These are phyloP conservation scores for Trypoxylus dichotomus DNA, from an alignment of 1,140 invertebrate genomes.

Conservation along the genomic window DNA sequence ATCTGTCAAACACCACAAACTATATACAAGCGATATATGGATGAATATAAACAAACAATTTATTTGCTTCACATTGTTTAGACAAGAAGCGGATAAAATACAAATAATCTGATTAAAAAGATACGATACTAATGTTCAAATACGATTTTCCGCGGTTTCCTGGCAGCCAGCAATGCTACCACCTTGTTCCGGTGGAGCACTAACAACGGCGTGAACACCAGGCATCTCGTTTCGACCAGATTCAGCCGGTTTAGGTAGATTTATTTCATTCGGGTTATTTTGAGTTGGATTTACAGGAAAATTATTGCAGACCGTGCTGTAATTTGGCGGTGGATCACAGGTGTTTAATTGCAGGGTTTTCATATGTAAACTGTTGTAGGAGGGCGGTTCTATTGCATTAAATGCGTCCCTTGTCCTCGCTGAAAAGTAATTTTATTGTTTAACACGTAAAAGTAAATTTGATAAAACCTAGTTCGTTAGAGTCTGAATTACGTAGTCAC, in stretches of 20 bases:
- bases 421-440: slow-evolving; percentile 2
- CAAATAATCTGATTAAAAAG: too few relatives aligned
- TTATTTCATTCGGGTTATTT: background rate
- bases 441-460: background rate
- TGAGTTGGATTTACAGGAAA: background rate
- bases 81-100: too few relatives aligned
- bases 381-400: background rate
- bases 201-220: background rate
- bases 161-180: too few relatives aligned
- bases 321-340: slow-evolving; percentile 6
- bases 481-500: background rate
- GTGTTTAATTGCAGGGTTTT: background rate
- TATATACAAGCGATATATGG: too few relatives aligned
- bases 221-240: background rate
- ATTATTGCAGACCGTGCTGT: slow-evolving; percentile 4
- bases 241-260: background rate
- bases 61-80: too few relatives aligned
- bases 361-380: background rate
- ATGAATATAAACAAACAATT: too few relatives aligned
- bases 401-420: background rate
- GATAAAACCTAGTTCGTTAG: background rate
- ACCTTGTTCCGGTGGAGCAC: background rate
- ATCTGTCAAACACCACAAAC: too few relatives aligned
- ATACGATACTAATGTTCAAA: too few relatives aligned
- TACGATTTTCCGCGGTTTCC: too few relatives aligned